Evolutionary conservation across 2,888 invertebrate genomes (phyloP).

Genomic region (Cosmorhoe ocellata): DNA sequence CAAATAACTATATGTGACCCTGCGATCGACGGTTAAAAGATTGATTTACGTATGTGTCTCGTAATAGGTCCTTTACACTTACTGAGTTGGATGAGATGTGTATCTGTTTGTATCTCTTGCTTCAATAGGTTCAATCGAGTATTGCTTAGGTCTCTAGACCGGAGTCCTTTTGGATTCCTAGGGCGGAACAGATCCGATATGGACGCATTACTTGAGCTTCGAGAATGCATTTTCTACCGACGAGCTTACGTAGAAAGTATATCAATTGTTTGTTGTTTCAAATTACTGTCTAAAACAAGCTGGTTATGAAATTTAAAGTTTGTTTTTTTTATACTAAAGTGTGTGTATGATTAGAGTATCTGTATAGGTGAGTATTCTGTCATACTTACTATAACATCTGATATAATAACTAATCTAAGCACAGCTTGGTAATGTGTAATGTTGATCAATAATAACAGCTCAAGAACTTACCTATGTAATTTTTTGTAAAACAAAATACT

Average conservation of each 20-base stretch:
- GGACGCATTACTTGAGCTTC: slow-evolving; percentile 57
- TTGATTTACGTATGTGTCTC: no score
- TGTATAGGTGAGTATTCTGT: no score
- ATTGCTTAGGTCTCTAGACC: slow-evolving; percentile 62
- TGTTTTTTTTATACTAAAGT: background rate
- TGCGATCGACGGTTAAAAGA: no score
- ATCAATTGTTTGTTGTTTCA: background rate
- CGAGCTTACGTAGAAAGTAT: background rate
- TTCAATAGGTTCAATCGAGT: slow-evolving; percentile 80
- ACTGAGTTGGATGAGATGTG: slow-evolving; percentile 76
- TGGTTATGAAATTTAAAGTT: background rate
- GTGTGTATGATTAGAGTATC: no score
- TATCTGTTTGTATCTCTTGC: slow-evolving; percentile 82
- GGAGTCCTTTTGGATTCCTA: slow-evolving; percentile 58
- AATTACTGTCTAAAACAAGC: slow-evolving; percentile 1
- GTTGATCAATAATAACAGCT: no score
- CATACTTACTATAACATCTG: no score
- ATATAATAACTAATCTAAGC: no score
- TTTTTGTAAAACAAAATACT: no score
- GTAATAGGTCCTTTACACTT: slow-evolving; percentile 38
- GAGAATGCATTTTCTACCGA: slow-evolving; percentile 45
- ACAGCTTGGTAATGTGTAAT: no score
- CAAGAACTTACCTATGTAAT: no score
- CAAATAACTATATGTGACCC: no score
- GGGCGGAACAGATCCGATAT: slow-evolving; percentile 71